Evolutionary conservation across 2,113 vertebrate species (phyloP).

Genomic region (Hiodon alosoides): DNA sequence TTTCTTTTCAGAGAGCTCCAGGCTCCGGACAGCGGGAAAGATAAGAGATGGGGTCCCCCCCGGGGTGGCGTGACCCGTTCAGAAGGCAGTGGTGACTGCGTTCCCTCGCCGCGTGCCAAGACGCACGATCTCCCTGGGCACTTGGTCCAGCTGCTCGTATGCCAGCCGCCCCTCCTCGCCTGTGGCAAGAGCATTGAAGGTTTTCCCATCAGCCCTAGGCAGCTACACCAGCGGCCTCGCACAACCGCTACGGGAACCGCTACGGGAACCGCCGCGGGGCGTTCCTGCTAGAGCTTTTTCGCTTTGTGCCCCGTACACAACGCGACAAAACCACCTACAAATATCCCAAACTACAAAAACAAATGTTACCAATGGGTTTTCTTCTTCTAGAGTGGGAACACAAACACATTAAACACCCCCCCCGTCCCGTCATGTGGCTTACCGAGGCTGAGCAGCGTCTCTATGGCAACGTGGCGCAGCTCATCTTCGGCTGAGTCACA

Average conservation of each 20-base stretch:
- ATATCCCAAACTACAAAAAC: not conserved
- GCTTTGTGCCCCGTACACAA: no score
- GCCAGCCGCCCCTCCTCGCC: slow-evolving; percentile 89
- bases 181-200: slow-evolving; percentile 39
- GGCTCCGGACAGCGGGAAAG: not conserved
- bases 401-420: not conserved
- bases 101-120: slow-evolving; percentile 68
- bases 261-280: not conserved
- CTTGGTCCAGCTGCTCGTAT: slow-evolving; percentile 84
- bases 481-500: slow-evolving; percentile 87
- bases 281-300: no score
- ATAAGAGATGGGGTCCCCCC: not conserved
- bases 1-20: slow-evolving; percentile 8
- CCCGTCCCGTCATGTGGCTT: slow-evolving; percentile 35
- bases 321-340: no score
- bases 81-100: slow-evolving; percentile 81
- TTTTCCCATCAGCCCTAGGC: not conserved
- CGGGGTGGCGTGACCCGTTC: slow-evolving; percentile 17
- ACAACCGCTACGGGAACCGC: not conserved
- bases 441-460: slow-evolving; percentile 90
- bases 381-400: not conserved
- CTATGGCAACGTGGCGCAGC: slow-evolving; percentile 80
- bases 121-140: slow-evolving; percentile 72
- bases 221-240: no score
- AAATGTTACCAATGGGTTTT: not conserved